Conservation (phyloP, 2,888 invertebrate species). For the Epirrita christyi region DNA sequence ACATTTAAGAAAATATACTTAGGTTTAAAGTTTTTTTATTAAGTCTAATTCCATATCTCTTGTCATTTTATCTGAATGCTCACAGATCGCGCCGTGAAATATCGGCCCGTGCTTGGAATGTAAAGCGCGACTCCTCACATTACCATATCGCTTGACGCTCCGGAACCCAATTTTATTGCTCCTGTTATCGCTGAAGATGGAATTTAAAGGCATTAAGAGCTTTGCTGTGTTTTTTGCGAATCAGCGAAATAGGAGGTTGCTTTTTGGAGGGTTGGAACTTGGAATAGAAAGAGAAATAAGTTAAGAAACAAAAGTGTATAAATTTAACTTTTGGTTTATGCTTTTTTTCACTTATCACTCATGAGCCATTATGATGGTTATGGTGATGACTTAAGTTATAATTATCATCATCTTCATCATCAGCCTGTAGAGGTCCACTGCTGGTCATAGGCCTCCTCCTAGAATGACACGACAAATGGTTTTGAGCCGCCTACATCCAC, state of each 20-base stretch:
- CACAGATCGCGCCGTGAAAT: constrained; percentile 77
- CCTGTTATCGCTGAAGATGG: constrained; percentile 69
- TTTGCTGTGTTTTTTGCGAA: constrained; percentile 40
- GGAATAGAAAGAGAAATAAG: constrained; percentile 8
- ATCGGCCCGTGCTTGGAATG: constrained; percentile 73
- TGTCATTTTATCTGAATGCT: constrained; percentile 70
- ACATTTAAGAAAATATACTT: too few relatives aligned
- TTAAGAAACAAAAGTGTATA: too few relatives aligned
- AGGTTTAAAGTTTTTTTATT: too few relatives aligned
- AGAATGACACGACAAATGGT: too few relatives aligned
- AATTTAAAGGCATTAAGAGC: constrained; percentile 72
- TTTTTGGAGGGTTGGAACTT: constrained; percentile 4
- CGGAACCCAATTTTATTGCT: constrained; percentile 77
- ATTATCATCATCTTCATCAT: too few relatives aligned
- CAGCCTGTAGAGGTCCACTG: too few relatives aligned
- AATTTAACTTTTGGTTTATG: too few relatives aligned
- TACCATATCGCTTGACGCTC: constrained; percentile 80
- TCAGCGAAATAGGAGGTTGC: constrained; percentile 9
- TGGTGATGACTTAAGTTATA: too few relatives aligned
- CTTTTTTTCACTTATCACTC: too few relatives aligned
- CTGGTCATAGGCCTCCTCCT: too few relatives aligned
- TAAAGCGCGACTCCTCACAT: constrained; percentile 69
- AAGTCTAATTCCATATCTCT: constrained; percentile 47
- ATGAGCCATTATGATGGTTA: too few relatives aligned
- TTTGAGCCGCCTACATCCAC: too few relatives aligned